Evolutionary conservation across 2,888 invertebrate genomes (phyloP), one percentile per base, ranked within the genome.

Genomic region (Troides aeacus): DNA sequence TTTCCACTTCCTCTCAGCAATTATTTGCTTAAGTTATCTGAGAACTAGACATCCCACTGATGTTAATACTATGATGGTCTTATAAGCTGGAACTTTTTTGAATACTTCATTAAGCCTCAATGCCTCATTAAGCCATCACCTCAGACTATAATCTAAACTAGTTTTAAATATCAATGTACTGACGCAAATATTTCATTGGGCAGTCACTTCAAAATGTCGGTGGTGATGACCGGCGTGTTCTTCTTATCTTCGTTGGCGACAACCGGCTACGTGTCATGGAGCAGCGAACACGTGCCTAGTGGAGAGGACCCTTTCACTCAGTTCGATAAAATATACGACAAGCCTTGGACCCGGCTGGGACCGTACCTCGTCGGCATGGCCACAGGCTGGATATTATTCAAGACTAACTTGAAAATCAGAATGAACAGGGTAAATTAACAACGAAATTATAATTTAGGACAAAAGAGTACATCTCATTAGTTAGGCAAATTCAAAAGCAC

Each of bases 241-340:
- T 92, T 97, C 86, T 78, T 96, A 1, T 95, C 96, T 53, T 97
- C 97, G 0, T 96, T 97, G 93, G 83, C 95, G 71, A 97, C 96
- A 0, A 97, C 97, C 0, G 97, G 95, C 46, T 95, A 95, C 81
- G 95, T 97, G 58, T 96, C 97, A 0, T 95, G 95, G 84, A 94
- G 93, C 76, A 96, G 96, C 83, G 95, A 96, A 76, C 97, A 97
- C 85, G 94, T 96, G 82, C 97, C 97, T 10, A 94, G 93, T 85
- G 94, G 94, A 21, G 96, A 97, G 78, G 97, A 97, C 82, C 97
- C 97, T 0, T 90, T 97, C 81, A 96, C 96, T 0, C 93, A 97
- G 65, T 97, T 97, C 84, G 97, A 97, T 86, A 96, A 97, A 90
- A 96, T 97, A 76, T 97, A 97, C 84, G 97, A 97, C 87, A 97